These are phyloP conservation scores for Ericerus pela DNA, from an alignment of 1,140 invertebrate species.

Conservation along the genomic window DNA sequence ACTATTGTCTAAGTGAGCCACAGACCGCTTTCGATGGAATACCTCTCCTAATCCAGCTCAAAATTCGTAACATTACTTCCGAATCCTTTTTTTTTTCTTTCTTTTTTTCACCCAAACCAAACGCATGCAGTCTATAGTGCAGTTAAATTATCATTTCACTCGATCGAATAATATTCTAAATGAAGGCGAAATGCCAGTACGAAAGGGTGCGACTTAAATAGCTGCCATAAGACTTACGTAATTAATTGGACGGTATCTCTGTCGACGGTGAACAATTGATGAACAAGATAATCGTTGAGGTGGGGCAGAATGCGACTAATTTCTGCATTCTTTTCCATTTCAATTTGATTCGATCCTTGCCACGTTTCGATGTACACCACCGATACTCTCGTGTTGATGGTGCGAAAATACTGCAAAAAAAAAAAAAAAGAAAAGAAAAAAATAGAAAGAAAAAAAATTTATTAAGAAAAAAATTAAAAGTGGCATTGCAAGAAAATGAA, in stretches of 20 bases:
- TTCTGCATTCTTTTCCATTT: conserved; percentile 64
- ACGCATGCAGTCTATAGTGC: no score
- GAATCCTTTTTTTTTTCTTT: no score
- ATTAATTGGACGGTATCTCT: conserved; percentile 83
- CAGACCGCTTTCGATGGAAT: no score
- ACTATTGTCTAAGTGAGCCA: no score
- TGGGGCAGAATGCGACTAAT: conserved; percentile 69
- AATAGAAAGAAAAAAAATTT: not conserved
- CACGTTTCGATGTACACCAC: conserved; percentile 94
- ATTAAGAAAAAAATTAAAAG: not conserved
- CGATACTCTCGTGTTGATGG: conserved; percentile 79
- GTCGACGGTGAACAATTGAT: conserved; percentile 63
- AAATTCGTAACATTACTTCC: no score
- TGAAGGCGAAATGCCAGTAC: not conserved
- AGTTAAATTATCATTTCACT: no score
- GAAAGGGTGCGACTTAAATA: not conserved
- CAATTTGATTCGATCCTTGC: conserved; percentile 71
- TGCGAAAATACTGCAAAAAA: conserved; percentile 70
- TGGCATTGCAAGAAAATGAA: no score
- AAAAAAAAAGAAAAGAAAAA: conserved; percentile 16
- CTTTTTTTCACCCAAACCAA: no score
- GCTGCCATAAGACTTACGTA: conserved; percentile 51
- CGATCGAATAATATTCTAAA: no score
- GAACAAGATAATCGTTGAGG: conserved; percentile 76
- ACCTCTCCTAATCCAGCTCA: no score